phyloP scores from a whole-genome alignment of 2,797 vertebrate species.

The Acestrorhynchus altus region DNA sequence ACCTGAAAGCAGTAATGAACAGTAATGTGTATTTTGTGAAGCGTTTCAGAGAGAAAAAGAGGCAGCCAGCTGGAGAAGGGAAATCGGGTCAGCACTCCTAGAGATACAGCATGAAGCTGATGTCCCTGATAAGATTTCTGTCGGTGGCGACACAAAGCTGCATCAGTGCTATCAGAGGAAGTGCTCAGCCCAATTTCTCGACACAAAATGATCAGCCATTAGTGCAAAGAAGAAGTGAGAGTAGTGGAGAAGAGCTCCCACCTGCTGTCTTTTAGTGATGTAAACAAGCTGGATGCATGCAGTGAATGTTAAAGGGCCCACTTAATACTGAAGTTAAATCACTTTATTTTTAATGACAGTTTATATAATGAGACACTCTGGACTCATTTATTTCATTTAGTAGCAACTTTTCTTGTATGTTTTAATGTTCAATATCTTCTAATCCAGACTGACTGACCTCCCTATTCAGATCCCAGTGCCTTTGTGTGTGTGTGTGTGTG shows the following conservation, averaged over 20 bases:
- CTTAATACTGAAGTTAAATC: no score
- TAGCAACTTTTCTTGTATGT: no score
- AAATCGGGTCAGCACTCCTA: slow-evolving; percentile 44
- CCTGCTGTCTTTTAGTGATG: slow-evolving; percentile 19
- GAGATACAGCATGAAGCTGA: slow-evolving; percentile 22
- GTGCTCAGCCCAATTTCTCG: slow-evolving; percentile 38
- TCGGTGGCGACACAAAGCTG: slow-evolving; percentile 17
- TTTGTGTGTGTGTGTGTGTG: no score
- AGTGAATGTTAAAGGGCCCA: no score
- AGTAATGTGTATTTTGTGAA: slow-evolving; percentile 48
- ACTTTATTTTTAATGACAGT: no score
- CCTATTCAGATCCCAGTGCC: no score
- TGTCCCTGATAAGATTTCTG: slow-evolving; percentile 44
- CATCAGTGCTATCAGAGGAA: slow-evolving; percentile 39
- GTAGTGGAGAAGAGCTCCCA: background rate
- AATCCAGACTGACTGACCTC: no score
- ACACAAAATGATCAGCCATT: slow-evolving; percentile 28
- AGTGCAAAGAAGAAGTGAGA: slow-evolving; percentile 1
- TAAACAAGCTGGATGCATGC: background rate
- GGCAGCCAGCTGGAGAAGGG: slow-evolving; percentile 40
- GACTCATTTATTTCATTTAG: no score
- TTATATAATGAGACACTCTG: no score
- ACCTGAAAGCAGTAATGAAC: slow-evolving; percentile 49
- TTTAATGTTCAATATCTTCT: no score
- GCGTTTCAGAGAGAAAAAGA: slow-evolving; percentile 35